These are phyloP conservation scores for Percopsis transmontana DNA, from an alignment of 2,113 vertebrate genomes.

Conservation along the genomic window DNA sequence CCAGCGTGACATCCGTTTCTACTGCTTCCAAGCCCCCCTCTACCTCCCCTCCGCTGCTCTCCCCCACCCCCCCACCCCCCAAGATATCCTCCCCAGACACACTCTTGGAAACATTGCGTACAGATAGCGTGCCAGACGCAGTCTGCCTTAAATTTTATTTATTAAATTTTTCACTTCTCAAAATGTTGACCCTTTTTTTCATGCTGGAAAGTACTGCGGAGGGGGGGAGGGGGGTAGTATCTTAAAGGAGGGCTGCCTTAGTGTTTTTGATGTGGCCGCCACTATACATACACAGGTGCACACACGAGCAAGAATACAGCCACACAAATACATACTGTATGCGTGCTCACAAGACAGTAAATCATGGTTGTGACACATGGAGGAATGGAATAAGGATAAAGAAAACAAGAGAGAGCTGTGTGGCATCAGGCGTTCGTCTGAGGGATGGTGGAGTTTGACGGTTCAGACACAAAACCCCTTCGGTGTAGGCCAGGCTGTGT, in stretches of 20 bases:
- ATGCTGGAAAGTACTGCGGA: conserved; percentile 49
- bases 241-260: conserved; percentile 48
- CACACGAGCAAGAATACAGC: too few species aligned
- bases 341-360: conserved; percentile 57
- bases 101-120: conserved; percentile 73
- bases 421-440: conserved; percentile 50
- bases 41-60: conserved; percentile 19
- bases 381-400: conserved; percentile 44
- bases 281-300: conserved; percentile 37
- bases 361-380: conserved; percentile 40
- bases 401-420: conserved; percentile 38
- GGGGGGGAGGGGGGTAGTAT: conserved; percentile 52
- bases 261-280: conserved; percentile 66
- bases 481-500: conserved; percentile 58
- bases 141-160: conserved; percentile 65
- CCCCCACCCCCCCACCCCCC: conserved; percentile 42
- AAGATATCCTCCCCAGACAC: conserved; percentile 74
- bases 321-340: conserved; percentile 35
- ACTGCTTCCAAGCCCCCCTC: conserved; percentile 73
- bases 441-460: conserved; percentile 59
- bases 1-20: conserved; percentile 73
- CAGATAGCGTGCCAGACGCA: conserved; percentile 70
- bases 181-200: conserved; percentile 47
- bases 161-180: conserved; percentile 55
- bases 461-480: conserved; percentile 60